A percentile compares a stretch with the other conserved stretches of the same genome.
These are phyloP conservation scores for Pteruthius melanotis DNA, from an alignment of 2,113 vertebrate species.

Conservation along the genomic window DNA sequence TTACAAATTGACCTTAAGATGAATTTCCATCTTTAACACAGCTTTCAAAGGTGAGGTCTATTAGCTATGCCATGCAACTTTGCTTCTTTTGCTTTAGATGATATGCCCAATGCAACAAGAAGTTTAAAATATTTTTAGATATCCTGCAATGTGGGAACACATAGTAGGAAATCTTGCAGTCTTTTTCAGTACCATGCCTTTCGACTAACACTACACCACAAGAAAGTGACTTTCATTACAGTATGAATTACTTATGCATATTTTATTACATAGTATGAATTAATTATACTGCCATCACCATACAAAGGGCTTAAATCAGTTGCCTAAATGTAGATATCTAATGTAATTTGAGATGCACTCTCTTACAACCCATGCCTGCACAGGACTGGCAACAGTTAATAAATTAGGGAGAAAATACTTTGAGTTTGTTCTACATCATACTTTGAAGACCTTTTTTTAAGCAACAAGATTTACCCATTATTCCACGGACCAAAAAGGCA, in stretches of 20 bases:
- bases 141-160: not conserved
- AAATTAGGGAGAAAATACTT: not conserved
- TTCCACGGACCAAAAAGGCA: not conserved
- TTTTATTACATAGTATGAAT: conserved; percentile 47
- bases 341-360: not conserved
- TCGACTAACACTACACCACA: not conserved
- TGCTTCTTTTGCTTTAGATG: not conserved
- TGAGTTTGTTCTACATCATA: not conserved
- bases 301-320: not conserved
- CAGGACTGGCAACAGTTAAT: not conserved
- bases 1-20: not conserved
- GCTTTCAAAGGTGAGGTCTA: not conserved
- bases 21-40: not conserved
- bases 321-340: not conserved
- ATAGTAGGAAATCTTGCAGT: not conserved
- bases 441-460: not conserved
- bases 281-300: conserved; percentile 26
- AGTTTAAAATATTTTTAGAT: not conserved
- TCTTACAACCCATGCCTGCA: not conserved
- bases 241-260: conserved; percentile 46
- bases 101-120: not conserved
- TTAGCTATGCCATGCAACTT: not conserved
- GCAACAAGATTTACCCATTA: not conserved
- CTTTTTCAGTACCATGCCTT: not conserved
- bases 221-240: conserved; percentile 32